Base-by-base conservation (phyloP, 2,113 vertebrate genomes). In the Ceyx cyanopectus region DNA sequence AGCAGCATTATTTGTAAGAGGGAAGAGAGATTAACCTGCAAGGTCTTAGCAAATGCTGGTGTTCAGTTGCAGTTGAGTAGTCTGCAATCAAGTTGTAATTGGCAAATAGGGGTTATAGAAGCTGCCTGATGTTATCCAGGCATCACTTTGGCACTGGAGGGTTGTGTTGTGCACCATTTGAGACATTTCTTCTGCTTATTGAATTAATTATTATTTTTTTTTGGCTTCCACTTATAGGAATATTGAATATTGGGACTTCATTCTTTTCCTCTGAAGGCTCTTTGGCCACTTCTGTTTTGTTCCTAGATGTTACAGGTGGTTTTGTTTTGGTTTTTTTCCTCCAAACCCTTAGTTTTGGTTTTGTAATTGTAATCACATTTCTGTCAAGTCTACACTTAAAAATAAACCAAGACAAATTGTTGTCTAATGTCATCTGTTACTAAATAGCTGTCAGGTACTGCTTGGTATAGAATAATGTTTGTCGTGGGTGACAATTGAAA, bases 391-490 rank as follows among this genome's bases (percentile, higher is more conserved):
- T 48, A 9, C 94, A 63, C 16, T 87, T 69, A 85, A 87, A 86
- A 76, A 65, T 61, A 85, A 91, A 82, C n/a, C 45, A 74, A 90
- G 74, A n/a, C 53, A 79, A 56, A 54, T 83, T 57, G 57, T 86
- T 76, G 30, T 63, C 10, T 79, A 43, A 37, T 82, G 70, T 81
- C 46, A 18, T 80, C 22, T 40, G 67, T 75, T 72, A 30, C 63
- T 90, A 94, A 96, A 83, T 67, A 91, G 37, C 46, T 95, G 60
- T 89, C 73, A 86, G 63, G 48, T 94, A 14, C 56, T 83, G 56
- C 20, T 86, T 58, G 13, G 0, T 70, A 70, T 65, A 30, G 45
- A 75, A 7, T 53, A 82, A n/a, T 22, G n/a, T 85, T 81, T 95
- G 65, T 85, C 67, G 41, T 65, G 40, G 48, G 30, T 91, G 77